Evolutionary conservation across 2,888 invertebrate genomes (phyloP).

Genomic region (Argyresthia albistria): DNA sequence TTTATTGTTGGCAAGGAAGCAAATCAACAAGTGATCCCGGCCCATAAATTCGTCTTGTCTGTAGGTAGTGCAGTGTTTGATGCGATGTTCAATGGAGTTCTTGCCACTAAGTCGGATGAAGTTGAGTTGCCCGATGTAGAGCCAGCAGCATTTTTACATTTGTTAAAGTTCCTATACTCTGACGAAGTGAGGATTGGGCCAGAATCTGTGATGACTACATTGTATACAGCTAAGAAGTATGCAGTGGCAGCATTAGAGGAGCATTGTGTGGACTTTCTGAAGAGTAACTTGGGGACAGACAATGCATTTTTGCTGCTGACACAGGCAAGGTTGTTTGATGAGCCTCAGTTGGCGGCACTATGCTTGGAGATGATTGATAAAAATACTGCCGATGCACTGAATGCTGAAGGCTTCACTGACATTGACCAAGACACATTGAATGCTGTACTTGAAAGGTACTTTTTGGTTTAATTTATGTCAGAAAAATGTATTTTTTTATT

Average conservation of each 20-base stretch:
- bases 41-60: constrained; percentile 85
- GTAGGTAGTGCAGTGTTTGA: constrained; percentile 90
- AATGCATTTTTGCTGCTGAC: constrained; percentile 88
- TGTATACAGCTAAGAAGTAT: constrained; percentile 91
- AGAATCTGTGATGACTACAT: constrained; percentile 88
- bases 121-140: constrained; percentile 89
- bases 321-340: constrained; percentile 86
- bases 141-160: constrained; percentile 83
- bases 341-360: constrained; percentile 83
- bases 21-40: constrained; percentile 80
- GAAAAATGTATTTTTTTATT: too few species aligned
- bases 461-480: too few species aligned
- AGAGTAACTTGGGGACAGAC: constrained; percentile 82
- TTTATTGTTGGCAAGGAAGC: constrained; percentile 84
- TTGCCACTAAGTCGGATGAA: constrained; percentile 78
- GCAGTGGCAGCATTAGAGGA: constrained; percentile 87
- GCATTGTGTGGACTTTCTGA: constrained; percentile 85
- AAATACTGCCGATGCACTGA: constrained; percentile 84
- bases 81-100: constrained; percentile 87
- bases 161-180: constrained; percentile 82
- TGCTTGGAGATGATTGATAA: constrained; percentile 89
- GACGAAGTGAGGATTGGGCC: constrained; percentile 89
- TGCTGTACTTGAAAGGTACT: constrained; percentile 77
- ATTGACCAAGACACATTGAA: constrained; percentile 86
- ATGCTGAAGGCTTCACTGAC: constrained; percentile 86